Percentiles rank a stretch among this genome's conserved stretches.
Conservation (phyloP, 2,797 vertebrate species). For the Sciaenops ocellatus region DNA sequence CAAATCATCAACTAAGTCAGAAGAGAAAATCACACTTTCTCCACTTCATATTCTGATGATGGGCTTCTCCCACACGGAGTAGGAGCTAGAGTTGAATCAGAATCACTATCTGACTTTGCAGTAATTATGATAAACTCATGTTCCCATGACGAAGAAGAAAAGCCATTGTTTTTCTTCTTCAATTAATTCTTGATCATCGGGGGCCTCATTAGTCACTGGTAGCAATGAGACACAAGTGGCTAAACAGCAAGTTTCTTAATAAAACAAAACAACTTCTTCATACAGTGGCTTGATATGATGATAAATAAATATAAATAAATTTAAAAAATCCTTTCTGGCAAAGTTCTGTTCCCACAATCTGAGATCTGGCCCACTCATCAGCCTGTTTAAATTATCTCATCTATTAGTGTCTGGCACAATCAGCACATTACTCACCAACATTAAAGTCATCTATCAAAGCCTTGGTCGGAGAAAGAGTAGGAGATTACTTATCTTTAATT, state of each 20-base stretch:
- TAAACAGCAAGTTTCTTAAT: slow-evolving; percentile 30
- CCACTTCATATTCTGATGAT: slow-evolving; percentile 18
- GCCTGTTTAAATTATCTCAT: slow-evolving; percentile 17
- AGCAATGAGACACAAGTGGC: slow-evolving; percentile 10
- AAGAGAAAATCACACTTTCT: not conserved
- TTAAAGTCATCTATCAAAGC: slow-evolving; percentile 3
- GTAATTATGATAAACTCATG: slow-evolving; percentile 18
- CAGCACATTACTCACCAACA: not conserved
- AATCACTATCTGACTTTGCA: slow-evolving; percentile 7
- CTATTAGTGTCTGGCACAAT: not conserved
- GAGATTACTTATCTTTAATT: not conserved
- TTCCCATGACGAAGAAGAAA: slow-evolving; percentile 30
- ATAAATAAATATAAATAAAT: not conserved
- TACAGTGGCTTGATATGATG: not conserved
- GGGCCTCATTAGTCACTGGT: slow-evolving; percentile 50
- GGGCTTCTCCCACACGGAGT: not conserved
- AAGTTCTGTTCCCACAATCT: not conserved
- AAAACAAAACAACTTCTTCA: slow-evolving; percentile 14
- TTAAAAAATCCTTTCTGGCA: not conserved
- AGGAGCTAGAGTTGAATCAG: not conserved
- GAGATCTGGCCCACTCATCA: not conserved
- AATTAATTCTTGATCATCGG: slow-evolving; percentile 47
- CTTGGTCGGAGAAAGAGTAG: not conserved
- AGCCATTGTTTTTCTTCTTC: slow-evolving; percentile 26
- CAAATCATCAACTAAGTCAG: not conserved